Percentiles rank a stretch among this genome's conserved stretches.
Conservation (phyloP, 2,113 vertebrate species). For the Crotalus helleri region DNA sequence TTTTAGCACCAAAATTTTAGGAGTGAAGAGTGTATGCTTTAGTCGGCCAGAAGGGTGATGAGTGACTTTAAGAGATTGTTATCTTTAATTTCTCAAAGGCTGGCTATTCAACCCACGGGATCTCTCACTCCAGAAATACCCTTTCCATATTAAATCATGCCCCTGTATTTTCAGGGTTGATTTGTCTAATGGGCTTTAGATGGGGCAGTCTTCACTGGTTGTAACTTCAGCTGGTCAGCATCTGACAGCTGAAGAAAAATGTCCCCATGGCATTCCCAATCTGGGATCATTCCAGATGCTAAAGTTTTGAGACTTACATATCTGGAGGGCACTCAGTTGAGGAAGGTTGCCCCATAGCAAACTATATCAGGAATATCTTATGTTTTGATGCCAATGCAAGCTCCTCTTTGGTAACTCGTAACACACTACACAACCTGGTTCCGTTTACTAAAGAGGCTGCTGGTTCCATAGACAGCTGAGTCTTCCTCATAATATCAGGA, state of each 20-base stretch:
- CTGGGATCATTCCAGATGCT: neutral
- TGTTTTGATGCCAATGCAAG: too few relatives aligned
- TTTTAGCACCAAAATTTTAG: neutral
- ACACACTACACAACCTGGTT: too few relatives aligned
- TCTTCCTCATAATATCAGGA: too few relatives aligned
- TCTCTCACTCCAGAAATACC: neutral
- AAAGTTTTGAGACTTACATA: neutral
- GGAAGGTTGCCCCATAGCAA: neutral
- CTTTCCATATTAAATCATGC: neutral
- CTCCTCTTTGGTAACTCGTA: too few relatives aligned
- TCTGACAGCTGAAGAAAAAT: neutral
- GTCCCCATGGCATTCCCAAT: neutral
- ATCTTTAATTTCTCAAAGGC: neutral
- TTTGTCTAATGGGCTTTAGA: neutral
- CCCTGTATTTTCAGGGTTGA: neutral
- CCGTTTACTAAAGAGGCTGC: too few relatives aligned
- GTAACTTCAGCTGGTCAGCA: too few relatives aligned
- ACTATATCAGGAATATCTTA: neutral
- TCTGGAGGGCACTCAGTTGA: neutral
- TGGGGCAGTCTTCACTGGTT: neutral
- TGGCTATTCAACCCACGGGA: too few relatives aligned
- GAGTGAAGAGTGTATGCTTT: neutral
- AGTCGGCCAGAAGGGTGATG: neutral
- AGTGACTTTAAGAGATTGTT: neutral
- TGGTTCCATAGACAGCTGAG: too few relatives aligned